phyloP scores from a whole-genome alignment of 2,888 invertebrate genomes.

The Tridacna crocea region DNA sequence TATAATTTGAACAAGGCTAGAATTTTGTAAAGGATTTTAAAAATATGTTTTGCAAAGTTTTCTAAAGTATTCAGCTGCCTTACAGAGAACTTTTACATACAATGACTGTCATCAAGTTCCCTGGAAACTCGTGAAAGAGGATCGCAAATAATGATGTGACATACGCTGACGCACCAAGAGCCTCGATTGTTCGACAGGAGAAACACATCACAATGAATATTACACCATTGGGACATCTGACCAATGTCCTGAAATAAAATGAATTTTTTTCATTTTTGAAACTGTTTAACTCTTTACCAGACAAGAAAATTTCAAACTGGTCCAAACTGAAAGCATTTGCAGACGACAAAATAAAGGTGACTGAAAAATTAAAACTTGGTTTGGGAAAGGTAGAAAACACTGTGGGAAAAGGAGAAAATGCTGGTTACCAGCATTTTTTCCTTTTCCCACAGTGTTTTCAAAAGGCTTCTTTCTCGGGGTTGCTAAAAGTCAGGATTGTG shows the following conservation, averaged over 20 bases:
- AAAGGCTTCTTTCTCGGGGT: not conserved
- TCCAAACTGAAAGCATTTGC: not conserved
- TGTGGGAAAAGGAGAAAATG: not conserved
- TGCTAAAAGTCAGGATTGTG: too few species aligned
- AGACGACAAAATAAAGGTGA: not conserved
- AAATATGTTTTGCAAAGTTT: too few species aligned
- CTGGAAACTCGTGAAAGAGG: conserved; percentile 90
- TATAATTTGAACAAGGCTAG: too few species aligned
- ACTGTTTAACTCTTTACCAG: not conserved
- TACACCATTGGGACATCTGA: conserved; percentile 87
- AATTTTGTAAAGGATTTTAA: too few species aligned
- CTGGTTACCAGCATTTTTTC: not conserved
- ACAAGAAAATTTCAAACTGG: not conserved
- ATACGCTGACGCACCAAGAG: conserved; percentile 90
- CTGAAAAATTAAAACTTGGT: not conserved
- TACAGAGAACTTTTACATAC: too few species aligned
- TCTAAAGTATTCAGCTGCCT: too few species aligned
- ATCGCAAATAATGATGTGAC: conserved; percentile 92
- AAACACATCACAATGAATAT: conserved; percentile 90
- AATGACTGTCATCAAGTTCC: conserved; percentile 90
- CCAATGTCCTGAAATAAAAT: conserved; percentile 82
- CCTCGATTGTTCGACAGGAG: conserved; percentile 90
- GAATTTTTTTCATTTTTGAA: not conserved
- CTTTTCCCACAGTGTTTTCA: not conserved
- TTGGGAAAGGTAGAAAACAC: not conserved